phyloP scores from a whole-genome alignment of 2,888 invertebrate genomes.

The Liposcelis brunnea region DNA sequence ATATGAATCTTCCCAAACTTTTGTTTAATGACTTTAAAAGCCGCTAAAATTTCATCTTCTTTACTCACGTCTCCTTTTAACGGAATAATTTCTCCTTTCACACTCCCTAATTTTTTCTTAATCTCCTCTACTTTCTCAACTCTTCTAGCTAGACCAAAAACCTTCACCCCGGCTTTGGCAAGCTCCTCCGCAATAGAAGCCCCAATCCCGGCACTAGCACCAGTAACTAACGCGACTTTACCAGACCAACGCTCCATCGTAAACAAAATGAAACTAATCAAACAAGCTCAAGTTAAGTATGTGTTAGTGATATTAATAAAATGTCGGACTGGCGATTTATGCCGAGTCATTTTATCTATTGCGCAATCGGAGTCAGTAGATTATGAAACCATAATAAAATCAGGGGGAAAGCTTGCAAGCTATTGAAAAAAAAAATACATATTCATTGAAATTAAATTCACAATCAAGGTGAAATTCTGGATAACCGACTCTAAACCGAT shows the following conservation, averaged over 20 bases:
- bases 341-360: no score
- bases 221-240: not conserved
- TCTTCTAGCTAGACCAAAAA: not conserved
- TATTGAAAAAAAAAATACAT: no score
- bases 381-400: no score
- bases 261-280: no score
- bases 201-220: not conserved
- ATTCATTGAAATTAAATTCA: no score
- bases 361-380: no score
- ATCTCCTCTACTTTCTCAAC: not conserved
- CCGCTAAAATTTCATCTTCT: slow-evolving; percentile 22
- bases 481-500: no score
- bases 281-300: no score
- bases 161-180: not conserved
- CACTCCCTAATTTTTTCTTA: not conserved
- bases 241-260: not conserved
- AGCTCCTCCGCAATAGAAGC: not conserved
- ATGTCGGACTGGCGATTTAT: no score
- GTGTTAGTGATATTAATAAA: no score
- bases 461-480: no score
- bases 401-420: no score
- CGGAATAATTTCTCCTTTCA: slow-evolving; percentile 20
- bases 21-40: slow-evolving; percentile 22
- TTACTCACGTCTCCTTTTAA: slow-evolving; percentile 23
- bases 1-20: slow-evolving; percentile 24